phyloP scores from a whole-genome alignment of 2,113 vertebrate species.

The Gnathonemus longibarbis region DNA sequence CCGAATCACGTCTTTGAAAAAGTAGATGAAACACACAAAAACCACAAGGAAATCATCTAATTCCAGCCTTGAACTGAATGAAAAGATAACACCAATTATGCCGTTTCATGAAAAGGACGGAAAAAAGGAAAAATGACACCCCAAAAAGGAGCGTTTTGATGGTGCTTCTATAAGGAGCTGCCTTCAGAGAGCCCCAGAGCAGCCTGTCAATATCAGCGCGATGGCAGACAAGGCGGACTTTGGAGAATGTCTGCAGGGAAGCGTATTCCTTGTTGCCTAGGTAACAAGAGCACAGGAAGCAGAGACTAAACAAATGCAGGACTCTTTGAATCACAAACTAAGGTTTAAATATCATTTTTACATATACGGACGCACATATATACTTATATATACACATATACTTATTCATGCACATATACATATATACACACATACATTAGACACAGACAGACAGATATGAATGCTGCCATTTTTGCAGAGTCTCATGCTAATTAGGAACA shows the following conservation, averaged over 20 bases:
- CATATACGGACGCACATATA: neutral
- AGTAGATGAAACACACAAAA: neutral
- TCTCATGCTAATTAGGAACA: neutral
- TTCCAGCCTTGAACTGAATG: neutral
- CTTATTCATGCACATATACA: neutral
- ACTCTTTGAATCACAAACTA: neutral
- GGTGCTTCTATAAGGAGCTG: neutral
- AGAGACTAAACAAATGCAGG: neutral
- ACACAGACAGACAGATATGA: neutral
- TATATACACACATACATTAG: neutral
- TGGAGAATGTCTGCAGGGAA: neutral
- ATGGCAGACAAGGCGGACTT: neutral
- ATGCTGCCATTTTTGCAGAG: neutral
- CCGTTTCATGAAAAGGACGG: neutral
- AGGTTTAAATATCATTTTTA: neutral
- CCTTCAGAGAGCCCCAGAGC: neutral
- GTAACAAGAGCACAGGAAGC: conserved; percentile 8
- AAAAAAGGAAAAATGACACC: neutral
- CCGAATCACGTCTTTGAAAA: neutral
- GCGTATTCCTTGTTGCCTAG: conserved; percentile 5
- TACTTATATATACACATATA: neutral
- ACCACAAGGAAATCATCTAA: neutral
- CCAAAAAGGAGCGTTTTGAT: neutral
- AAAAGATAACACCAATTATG: too few relatives aligned
- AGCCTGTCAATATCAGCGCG: neutral